Evolutionary conservation across 1,140 invertebrate genomes (phyloP).

Genomic region (Carcinoscorpius rotundicauda): DNA sequence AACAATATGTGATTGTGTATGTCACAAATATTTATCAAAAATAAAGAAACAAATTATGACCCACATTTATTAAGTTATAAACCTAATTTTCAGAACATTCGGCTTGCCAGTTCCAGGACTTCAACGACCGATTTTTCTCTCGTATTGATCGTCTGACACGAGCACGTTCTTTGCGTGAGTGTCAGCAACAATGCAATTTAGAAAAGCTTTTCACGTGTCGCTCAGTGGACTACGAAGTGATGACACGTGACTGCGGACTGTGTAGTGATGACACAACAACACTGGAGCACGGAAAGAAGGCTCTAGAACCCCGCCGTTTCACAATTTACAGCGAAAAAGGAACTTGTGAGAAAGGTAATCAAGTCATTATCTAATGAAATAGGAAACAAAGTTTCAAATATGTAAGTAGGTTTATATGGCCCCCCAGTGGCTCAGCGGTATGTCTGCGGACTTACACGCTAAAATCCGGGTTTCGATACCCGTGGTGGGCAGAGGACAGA

Average conservation of each 20-base stretch:
- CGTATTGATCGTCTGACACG: conserved; percentile 32
- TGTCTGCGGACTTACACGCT: no score
- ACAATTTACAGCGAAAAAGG: conserved; percentile 39
- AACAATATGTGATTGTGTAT: no score
- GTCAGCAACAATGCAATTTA: conserved; percentile 35
- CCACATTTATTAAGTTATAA: no score
- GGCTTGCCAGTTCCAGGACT: conserved; percentile 38
- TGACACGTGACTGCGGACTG: conserved; percentile 36
- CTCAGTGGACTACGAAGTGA: conserved; percentile 29
- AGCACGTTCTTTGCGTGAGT: conserved; percentile 30
- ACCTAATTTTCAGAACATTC: conserved; percentile 31
- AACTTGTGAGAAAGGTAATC: conserved; percentile 38
- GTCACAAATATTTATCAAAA: no score
- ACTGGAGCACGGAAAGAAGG: conserved; percentile 21
- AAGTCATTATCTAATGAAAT: no score
- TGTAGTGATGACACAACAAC: conserved; percentile 37
- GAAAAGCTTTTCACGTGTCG: conserved; percentile 38
- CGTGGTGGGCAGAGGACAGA: no score
- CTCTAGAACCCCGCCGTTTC: conserved; percentile 22
- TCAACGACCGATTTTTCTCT: conserved; percentile 34
- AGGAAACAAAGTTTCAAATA: no score
- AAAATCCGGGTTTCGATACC: no score
- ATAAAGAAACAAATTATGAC: no score
- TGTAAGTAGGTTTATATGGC: no score
- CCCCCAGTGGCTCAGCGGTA: no score